Percentiles rank a stretch among this genome's conserved stretches.
phyloP scores from a whole-genome alignment of 2,888 invertebrate species.

The Orthonevra nobilis region DNA sequence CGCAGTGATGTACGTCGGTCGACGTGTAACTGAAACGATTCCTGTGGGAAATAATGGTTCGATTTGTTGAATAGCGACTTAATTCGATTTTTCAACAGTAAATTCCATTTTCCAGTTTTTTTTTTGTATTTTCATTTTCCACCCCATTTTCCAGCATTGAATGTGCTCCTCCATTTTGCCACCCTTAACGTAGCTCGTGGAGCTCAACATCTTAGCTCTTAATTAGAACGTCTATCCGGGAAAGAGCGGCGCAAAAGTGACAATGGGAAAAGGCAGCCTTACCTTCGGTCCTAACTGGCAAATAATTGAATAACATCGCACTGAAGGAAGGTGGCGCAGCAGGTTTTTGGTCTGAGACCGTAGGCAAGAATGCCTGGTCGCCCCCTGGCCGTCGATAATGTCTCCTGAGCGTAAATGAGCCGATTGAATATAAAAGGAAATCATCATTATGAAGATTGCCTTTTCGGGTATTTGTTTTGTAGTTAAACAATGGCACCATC shows the following conservation, averaged over 20 bases:
- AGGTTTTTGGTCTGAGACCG: conserved; percentile 10
- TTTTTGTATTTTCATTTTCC: conserved; percentile 24
- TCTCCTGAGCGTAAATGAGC: conserved; percentile 44
- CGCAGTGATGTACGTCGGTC: conserved; percentile 47
- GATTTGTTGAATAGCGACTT: conserved; percentile 66
- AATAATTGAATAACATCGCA: conserved; percentile 66
- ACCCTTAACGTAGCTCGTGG: conserved; percentile 9
- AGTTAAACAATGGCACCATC: conserved; percentile 56
- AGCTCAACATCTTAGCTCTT: conserved; percentile 49
- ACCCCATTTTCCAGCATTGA: background rate
- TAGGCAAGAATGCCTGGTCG: background rate
- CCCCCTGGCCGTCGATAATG: conserved; percentile 11
- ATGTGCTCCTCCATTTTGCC: too few species aligned
- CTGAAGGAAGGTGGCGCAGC: conserved; percentile 21
- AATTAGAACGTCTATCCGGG: conserved; percentile 42
- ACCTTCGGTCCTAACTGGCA: conserved; percentile 54
- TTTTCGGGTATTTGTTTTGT: conserved; percentile 60
- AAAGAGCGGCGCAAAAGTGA: conserved; percentile 45
- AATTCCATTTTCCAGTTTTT: conserved; percentile 30
- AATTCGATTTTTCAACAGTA: conserved; percentile 62
- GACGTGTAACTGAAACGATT: conserved; percentile 44
- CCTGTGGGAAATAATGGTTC: conserved; percentile 64
- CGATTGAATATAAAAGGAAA: conserved; percentile 64
- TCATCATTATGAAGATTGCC: conserved; percentile 59
- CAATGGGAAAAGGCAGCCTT: conserved; percentile 46